Evolutionary conservation across 1,140 invertebrate species (phyloP).

Genomic region (Geopemphigus sp.): DNA sequence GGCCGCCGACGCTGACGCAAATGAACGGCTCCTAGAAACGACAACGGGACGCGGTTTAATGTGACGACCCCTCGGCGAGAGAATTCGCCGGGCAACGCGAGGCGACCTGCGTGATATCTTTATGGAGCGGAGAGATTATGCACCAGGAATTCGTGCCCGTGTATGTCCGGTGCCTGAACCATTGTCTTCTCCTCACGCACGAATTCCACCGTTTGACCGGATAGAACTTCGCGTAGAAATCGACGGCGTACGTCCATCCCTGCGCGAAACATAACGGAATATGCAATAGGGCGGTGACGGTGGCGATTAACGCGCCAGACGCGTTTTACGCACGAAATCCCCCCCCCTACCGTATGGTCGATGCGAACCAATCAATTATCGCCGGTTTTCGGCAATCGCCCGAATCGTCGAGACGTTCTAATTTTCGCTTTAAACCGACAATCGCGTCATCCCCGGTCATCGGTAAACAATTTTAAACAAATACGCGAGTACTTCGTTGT

Average conservation of each 20-base stretch:
- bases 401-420: too few relatives aligned
- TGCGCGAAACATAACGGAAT: constrained; percentile 53
- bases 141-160: constrained; percentile 89
- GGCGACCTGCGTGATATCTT: constrained; percentile 80
- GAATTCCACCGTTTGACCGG: constrained; percentile 85
- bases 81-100: too few relatives aligned
- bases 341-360: too few relatives aligned
- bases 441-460: too few relatives aligned
- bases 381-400: too few relatives aligned
- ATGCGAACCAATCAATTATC: too few relatives aligned
- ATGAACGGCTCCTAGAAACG: constrained; percentile 69
- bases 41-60: constrained; percentile 49
- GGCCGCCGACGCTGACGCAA: constrained; percentile 81
- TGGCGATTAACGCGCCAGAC: too few relatives aligned
- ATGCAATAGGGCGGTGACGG: too few relatives aligned
- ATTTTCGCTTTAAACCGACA: too few relatives aligned
- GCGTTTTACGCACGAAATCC: too few relatives aligned
- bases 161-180: constrained; percentile 82
- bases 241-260: constrained; percentile 91
- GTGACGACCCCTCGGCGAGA: constrained; percentile 49
- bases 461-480: too few relatives aligned
- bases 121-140: constrained; percentile 80
- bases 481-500: too few relatives aligned
- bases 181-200: constrained; percentile 83
- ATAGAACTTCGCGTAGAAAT: constrained; percentile 84